These are phyloP conservation scores for Rhinolophus sinicus DNA, from an alignment of 2,113 vertebrate genomes.

Conservation along the genomic window DNA sequence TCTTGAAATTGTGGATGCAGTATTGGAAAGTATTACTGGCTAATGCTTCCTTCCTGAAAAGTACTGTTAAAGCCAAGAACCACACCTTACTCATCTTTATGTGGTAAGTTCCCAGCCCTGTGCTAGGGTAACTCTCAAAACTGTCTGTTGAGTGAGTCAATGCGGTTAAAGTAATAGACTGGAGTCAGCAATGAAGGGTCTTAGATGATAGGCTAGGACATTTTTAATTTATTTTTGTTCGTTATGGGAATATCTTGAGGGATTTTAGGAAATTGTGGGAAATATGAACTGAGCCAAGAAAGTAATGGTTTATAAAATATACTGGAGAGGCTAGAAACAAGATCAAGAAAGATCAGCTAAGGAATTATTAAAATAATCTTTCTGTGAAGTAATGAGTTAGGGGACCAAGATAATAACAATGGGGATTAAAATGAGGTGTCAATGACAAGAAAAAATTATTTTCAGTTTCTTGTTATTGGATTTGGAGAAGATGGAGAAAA, in stretches of 20 bases:
- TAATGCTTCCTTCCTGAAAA: not conserved
- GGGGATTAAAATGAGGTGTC: conserved; percentile 27
- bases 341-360: not conserved
- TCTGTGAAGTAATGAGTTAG: not conserved
- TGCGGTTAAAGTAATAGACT: not conserved
- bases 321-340: not conserved
- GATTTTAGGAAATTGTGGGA: not conserved
- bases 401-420: conserved; percentile 5
- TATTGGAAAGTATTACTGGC: not conserved
- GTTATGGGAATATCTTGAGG: not conserved
- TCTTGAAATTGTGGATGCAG: not conserved
- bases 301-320: not conserved
- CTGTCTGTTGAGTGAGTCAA: not conserved
- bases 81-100: not conserved
- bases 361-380: conserved; percentile 30
- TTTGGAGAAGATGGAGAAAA: not conserved
- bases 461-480: not conserved
- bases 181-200: not conserved
- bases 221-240: not conserved
- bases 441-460: not conserved
- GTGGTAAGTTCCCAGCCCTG: not conserved
- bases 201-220: not conserved
- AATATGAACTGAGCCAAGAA: not conserved
- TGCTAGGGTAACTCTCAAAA: not conserved
- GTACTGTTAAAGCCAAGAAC: not conserved